A percentile compares a stretch with the other conserved stretches of the same genome.
Evolutionary conservation across 2,797 vertebrate genomes (phyloP).

Genomic region (Peromyscus eremicus): DNA sequence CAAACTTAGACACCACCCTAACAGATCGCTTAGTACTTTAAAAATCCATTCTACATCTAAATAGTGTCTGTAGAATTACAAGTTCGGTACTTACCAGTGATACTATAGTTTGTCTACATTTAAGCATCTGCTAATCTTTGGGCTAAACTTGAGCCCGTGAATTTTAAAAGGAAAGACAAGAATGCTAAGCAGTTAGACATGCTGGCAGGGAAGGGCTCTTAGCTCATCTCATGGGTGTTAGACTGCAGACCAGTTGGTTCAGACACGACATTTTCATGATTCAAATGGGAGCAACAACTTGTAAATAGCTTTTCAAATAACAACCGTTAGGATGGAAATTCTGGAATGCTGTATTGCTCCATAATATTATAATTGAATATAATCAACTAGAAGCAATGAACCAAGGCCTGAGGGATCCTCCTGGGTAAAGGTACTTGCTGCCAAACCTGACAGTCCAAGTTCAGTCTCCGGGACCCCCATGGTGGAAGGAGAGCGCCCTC

Average conservation of each 20-base stretch:
- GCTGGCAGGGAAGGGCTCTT: neutral
- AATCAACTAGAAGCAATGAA: neutral
- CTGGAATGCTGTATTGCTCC: slow-evolving; percentile 35
- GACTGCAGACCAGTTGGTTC: slow-evolving; percentile 34
- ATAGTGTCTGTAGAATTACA: slow-evolving; percentile 9
- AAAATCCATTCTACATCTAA: slow-evolving; percentile 12
- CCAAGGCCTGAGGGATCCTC: neutral
- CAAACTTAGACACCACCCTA: neutral
- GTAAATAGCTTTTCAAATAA: slow-evolving; percentile 62
- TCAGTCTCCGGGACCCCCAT: neutral
- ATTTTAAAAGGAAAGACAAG: slow-evolving; percentile 53
- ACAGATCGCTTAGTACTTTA: neutral
- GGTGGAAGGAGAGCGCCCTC: neutral
- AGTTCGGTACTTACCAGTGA: neutral
- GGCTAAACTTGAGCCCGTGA: slow-evolving; percentile 37
- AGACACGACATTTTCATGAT: slow-evolving; percentile 47
- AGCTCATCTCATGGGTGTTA: slow-evolving; percentile 47
- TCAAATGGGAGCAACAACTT: slow-evolving; percentile 21
- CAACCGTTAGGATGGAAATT: slow-evolving; percentile 56
- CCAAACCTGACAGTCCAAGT: neutral
- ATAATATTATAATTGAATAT: slow-evolving; percentile 17
- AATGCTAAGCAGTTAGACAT: neutral
- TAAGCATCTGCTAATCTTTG: slow-evolving; percentile 24
- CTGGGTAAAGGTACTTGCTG: neutral
- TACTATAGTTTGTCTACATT: neutral